A percentile compares a stretch with the other conserved stretches of the same genome.
These are phyloP conservation scores for Paracyprichromis sp. DNA, from an alignment of 2,113 vertebrate species.

Conservation along the genomic window DNA sequence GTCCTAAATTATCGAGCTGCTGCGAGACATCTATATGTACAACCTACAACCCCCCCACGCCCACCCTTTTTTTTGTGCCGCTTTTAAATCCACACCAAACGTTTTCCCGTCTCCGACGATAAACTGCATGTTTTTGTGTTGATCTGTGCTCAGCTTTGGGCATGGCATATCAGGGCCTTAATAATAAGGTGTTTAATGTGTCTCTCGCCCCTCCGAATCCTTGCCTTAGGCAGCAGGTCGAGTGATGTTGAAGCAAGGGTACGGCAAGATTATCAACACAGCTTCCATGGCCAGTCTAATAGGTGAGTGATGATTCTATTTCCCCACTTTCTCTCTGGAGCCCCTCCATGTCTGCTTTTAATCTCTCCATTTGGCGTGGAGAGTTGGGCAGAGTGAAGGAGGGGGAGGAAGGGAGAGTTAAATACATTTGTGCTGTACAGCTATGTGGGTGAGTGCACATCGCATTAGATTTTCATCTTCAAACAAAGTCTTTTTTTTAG, in stretches of 20 bases:
- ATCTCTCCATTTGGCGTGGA: slow-evolving; percentile 40
- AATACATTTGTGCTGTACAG: slow-evolving; percentile 2
- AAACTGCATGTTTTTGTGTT: slow-evolving; percentile 17
- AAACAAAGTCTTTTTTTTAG: neutral
- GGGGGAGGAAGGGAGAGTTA: neutral
- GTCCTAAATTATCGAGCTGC: neutral
- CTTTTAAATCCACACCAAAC: neutral
- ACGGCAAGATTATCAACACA: slow-evolving; percentile 93
- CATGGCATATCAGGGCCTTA: neutral
- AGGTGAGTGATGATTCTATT: slow-evolving; percentile 85
- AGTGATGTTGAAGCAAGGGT: slow-evolving; percentile 92
- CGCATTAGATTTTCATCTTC: slow-evolving; percentile 9
- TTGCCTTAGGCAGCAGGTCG: slow-evolving; percentile 84
- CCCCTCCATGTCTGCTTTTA: slow-evolving; percentile 44
- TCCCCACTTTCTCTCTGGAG: slow-evolving; percentile 42
- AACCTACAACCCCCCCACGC: neutral
- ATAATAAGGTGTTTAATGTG: slow-evolving; percentile 72
- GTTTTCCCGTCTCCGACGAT: neutral
- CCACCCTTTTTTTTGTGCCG: neutral
- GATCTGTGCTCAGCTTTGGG: slow-evolving; percentile 60
- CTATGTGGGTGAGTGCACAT: neutral
- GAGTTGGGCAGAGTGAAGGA: slow-evolving; percentile 1
- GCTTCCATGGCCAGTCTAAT: slow-evolving; percentile 94
- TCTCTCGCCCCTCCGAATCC: slow-evolving; percentile 76
- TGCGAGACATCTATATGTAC: neutral